These are phyloP conservation scores for Pseudomyrmex flavicornis DNA, from an alignment of 1,140 invertebrate genomes.

Conservation along the genomic window DNA sequence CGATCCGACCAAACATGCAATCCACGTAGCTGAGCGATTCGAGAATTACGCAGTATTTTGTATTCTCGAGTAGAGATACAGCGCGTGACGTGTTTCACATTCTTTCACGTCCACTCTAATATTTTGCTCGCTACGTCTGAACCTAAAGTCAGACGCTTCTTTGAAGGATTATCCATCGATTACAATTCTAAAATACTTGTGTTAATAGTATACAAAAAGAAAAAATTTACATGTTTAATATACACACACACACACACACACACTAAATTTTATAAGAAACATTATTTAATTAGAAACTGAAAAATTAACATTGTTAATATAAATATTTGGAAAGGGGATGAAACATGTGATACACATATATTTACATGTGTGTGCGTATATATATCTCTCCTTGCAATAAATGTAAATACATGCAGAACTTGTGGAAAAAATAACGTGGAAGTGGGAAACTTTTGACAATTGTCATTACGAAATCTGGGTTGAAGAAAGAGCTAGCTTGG, in stretches of 20 bases:
- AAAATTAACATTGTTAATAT: no score
- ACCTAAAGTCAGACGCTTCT: no score
- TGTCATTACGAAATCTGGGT: conserved; percentile 56
- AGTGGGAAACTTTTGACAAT: conserved; percentile 24
- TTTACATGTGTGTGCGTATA: not conserved
- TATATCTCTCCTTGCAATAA: not conserved
- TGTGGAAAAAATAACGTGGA: conserved; percentile 39
- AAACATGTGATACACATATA: no score
- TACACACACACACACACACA: no score
- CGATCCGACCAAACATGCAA: not conserved
- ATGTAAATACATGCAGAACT: conserved; percentile 8
- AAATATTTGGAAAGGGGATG: no score
- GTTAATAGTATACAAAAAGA: no score
- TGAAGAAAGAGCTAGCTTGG: not conserved
- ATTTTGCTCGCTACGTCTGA: not conserved
- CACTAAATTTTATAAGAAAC: no score
- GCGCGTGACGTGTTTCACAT: not conserved
- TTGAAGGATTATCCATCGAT: not conserved
- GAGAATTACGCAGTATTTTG: conserved; percentile 12
- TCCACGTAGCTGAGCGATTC: not conserved
- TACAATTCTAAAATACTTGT: not conserved
- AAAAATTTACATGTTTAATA: no score
- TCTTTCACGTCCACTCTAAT: not conserved
- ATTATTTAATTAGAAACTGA: no score
- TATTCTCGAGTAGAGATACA: not conserved